Evolutionary conservation across 53 echinoderm and acorn worm genomes (phyloP).

Genomic region (Luidia sarsii): DNA sequence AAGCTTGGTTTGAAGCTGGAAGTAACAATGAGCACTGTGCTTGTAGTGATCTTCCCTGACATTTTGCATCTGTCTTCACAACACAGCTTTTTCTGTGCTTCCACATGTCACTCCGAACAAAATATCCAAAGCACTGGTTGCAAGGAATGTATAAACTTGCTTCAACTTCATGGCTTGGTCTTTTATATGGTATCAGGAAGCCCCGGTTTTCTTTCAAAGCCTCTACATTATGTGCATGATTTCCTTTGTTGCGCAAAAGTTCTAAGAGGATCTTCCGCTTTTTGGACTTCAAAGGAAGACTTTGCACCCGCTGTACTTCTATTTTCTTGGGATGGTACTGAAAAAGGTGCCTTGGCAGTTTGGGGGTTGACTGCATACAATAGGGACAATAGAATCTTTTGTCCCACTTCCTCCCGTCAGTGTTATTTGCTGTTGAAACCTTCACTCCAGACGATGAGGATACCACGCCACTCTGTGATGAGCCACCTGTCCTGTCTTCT

Average conservation of each 20-base stretch:
- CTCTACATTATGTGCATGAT: slow-evolving; percentile 63
- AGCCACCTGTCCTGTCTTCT: no score
- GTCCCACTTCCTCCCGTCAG: slow-evolving; percentile 57
- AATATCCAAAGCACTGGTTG: slow-evolving; percentile 38
- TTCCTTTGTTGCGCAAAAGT: slow-evolving; percentile 53
- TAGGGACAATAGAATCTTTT: slow-evolving; percentile 49
- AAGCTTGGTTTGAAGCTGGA: not conserved
- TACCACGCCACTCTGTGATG: not conserved
- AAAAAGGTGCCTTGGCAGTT: slow-evolving; percentile 53
- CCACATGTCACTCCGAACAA: slow-evolving; percentile 16
- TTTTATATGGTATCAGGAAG: slow-evolving; percentile 13
- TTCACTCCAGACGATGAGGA: slow-evolving; percentile 11
- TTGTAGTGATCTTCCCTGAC: not conserved
- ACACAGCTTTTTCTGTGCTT: slow-evolving; percentile 33
- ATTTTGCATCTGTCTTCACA: not conserved
- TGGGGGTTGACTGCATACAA: slow-evolving; percentile 54
- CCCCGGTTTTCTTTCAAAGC: slow-evolving; percentile 36
- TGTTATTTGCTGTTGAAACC: slow-evolving; percentile 54
- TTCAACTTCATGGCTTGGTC: not conserved
- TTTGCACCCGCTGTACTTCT: slow-evolving; percentile 48
- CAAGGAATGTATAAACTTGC: slow-evolving; percentile 19
- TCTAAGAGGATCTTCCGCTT: slow-evolving; percentile 12
- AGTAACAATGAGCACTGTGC: slow-evolving; percentile 8
- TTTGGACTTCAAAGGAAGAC: slow-evolving; percentile 23
- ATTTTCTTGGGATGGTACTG: slow-evolving; percentile 46